Evolutionary conservation across 2,888 invertebrate genomes (phyloP), one percentile per base, ranked within the genome.

Genomic region (Agriotes lineatus): DNA sequence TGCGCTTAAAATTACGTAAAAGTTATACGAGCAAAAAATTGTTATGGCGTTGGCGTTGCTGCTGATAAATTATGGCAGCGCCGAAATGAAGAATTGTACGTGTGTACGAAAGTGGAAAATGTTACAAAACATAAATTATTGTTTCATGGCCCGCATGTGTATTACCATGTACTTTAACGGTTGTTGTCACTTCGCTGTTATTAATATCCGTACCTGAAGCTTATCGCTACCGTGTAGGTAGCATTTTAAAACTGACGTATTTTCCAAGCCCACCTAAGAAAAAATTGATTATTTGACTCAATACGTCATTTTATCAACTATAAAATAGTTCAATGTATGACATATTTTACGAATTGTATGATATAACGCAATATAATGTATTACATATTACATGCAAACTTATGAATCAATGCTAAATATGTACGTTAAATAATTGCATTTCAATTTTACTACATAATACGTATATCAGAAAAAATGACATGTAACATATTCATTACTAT

Each of bases 51-150:
- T 20, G 20, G 10, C 37, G 19, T 35, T 60, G 35, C 37, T 16
- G 33, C 50, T 30, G 45, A 35, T 18, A 48, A 60, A 37, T 54
- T 56, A 56, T n/a, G 18, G 33, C 9, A 35, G 19, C 10, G 37
- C 22, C 6, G 14, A 48, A 52, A 52, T 4, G 33, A 35, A 37
- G 56, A 56, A 64, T 64, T 56, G 57, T 64, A 18, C 44, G 33
- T 57, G 45, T 39, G 44, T 35, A 57, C 16, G 62, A 64, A 64
- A 64, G 64, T 57, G 64, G 56, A 64, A 64, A 62, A 33, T 35
- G 35, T 64, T 64, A 48, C 57, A 45, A 64, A 64, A 64, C 25
- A 44, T 22, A 35, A 56, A 56, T 56, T 19, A 37, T 56, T 35
- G 48, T 56, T 52, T 52, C 33, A 52, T 33, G 35, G 10, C 3